Evolutionary conservation across 2,113 vertebrate species (phyloP).

Genomic region (Thamnaconus septentrionalis): DNA sequence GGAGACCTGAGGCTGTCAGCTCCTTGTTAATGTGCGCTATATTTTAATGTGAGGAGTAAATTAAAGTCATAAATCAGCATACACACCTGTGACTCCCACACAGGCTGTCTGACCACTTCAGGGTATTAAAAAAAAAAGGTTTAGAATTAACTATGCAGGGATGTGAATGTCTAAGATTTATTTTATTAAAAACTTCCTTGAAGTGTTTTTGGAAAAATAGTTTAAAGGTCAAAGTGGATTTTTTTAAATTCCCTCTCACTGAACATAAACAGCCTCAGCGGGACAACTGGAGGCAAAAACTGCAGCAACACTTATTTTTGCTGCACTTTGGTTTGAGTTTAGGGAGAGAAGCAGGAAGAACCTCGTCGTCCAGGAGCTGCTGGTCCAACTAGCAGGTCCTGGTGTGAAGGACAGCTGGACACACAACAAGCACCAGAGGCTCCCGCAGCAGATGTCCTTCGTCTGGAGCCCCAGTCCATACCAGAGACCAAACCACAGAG

Average conservation of each 20-base stretch:
- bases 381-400: too few relatives aligned
- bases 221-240: neutral
- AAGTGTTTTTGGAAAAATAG: constrained; percentile 5
- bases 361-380: too few relatives aligned
- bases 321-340: neutral
- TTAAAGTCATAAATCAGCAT: constrained; percentile 72
- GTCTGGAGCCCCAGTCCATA: too few relatives aligned
- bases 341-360: too few relatives aligned
- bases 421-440: too few relatives aligned
- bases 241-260: neutral
- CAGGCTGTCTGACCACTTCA: constrained; percentile 16
- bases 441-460: too few relatives aligned
- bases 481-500: too few relatives aligned
- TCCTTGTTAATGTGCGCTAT: constrained; percentile 52
- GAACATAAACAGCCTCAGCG: neutral
- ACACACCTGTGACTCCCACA: constrained; percentile 63
- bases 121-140: constrained; percentile 30
- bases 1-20: constrained; percentile 12
- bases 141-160: constrained; percentile 20
- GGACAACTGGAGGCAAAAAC: neutral
- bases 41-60: constrained; percentile 65
- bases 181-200: constrained; percentile 11
- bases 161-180: neutral
- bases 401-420: too few relatives aligned
- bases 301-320: neutral